Evolutionary conservation across 2,113 vertebrate genomes (phyloP).

Genomic region (Indicator maculatus): DNA sequence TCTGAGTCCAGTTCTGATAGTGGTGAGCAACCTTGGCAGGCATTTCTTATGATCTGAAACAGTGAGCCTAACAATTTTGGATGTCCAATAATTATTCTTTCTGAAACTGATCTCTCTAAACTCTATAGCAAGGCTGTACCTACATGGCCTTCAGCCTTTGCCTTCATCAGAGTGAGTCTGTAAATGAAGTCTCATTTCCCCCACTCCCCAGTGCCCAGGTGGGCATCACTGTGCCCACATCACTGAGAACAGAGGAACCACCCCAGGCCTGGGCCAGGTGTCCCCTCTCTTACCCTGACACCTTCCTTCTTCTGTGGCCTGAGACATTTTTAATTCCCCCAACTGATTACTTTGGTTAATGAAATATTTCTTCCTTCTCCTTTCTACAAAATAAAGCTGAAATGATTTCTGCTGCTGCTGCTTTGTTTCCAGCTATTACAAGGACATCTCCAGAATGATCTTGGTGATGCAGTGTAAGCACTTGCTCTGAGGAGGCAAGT

Average conservation of each 20-base stretch:
- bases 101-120: background rate
- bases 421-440: background rate
- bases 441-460: background rate
- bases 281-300: background rate
- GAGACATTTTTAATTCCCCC: background rate
- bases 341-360: background rate
- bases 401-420: background rate
- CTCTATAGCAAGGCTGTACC: background rate
- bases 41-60: background rate
- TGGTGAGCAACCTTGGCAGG: background rate
- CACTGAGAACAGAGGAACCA: background rate
- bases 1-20: background rate
- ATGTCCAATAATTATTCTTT: background rate
- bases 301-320: background rate
- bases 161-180: background rate
- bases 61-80: background rate
- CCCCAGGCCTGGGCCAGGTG: background rate
- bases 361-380: background rate
- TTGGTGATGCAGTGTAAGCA: background rate
- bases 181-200: background rate
- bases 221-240: rapidly evolving
- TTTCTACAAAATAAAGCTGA: background rate
- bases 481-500: background rate
- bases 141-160: background rate
- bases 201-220: rapidly evolving